A percentile compares a stretch with the other conserved stretches of the same genome.
Conservation (phyloP, 2,888 invertebrate genomes). For the Cynaeus angustus region DNA sequence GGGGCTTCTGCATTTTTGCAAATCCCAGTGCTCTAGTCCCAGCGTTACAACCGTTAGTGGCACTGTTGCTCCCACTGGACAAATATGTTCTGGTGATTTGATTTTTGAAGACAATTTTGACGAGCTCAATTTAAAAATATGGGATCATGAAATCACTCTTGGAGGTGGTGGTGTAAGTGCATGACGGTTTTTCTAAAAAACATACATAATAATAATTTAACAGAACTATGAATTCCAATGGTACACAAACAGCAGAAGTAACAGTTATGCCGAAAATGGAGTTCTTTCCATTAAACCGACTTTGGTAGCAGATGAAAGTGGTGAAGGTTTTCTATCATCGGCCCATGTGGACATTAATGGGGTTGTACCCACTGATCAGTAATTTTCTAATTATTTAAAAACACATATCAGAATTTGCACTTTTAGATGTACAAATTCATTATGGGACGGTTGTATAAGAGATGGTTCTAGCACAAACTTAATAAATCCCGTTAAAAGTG, state of each 20-base stretch:
- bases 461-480: conserved; percentile 59
- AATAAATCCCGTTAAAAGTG: conserved; percentile 79
- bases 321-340: conserved; percentile 73
- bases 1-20: conserved; percentile 11
- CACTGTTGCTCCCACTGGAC: conserved; percentile 69
- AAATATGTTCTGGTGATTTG: conserved; percentile 74
- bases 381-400: conserved; percentile 59
- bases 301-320: conserved; percentile 74
- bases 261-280: conserved; percentile 77
- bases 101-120: conserved; percentile 80
- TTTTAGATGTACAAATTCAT: conserved; percentile 75
- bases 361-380: conserved; percentile 78
- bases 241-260: conserved; percentile 80
- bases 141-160: conserved; percentile 74
- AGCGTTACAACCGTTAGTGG: conserved; percentile 73
- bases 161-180: conserved; percentile 78
- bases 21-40: conserved; percentile 68
- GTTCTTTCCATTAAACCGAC: conserved; percentile 78
- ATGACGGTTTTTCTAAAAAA: no score
- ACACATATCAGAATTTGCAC: no score
- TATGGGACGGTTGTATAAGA: conserved; percentile 76
- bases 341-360: conserved; percentile 76
- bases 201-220: no score
- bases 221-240: conserved; percentile 83
- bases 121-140: conserved; percentile 35